Evolutionary conservation across 2,113 vertebrate species (phyloP), one percentile per base, ranked within the genome.

Genomic region (Saguinus midas): DNA sequence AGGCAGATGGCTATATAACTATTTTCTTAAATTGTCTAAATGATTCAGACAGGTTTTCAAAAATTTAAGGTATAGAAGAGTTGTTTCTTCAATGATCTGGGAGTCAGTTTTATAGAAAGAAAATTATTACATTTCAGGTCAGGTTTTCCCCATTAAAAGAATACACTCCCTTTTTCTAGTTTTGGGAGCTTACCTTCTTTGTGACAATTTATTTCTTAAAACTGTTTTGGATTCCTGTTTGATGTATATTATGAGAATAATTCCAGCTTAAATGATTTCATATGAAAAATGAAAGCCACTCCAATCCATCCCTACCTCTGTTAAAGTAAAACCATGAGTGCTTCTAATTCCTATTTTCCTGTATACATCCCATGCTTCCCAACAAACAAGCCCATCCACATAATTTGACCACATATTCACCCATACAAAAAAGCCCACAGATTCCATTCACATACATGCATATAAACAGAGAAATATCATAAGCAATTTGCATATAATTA

Each of bases 271-370:
- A 97, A 83, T 83, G 93, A 97, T 98, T 98, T 95, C 91, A 91
- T 96, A 96, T 95, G 96, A 98, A 98, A 98, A 98, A 96, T 95
- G 27, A 98, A 98, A 97, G 78, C 89, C 91, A 96, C 84, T 94
- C 82, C 90, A 90, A 92, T 85, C 87, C 91, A 90, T 81, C 73
- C 64, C 97, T 98, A 98, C 96, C 96, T 98, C 93, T 78, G 90
- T 73, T 90, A 96, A 98, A 98, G 40, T 72, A 86, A 98, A 98
- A 96, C 78, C 79, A 76, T 96, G 97, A 98, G 92, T 43, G 1
- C 43, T 81, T 97, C 97, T 98, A 93, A 98, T 98, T 98, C 97
- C 75, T 96, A 86, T 97, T 97, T 98, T 97, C 96, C 97, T 98
- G 91, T 94, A 75, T 96, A 93, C 40, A 96, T 85, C 76, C 96